Conservation (phyloP, 2,113 vertebrate species). For the Sardina pilchardus region DNA sequence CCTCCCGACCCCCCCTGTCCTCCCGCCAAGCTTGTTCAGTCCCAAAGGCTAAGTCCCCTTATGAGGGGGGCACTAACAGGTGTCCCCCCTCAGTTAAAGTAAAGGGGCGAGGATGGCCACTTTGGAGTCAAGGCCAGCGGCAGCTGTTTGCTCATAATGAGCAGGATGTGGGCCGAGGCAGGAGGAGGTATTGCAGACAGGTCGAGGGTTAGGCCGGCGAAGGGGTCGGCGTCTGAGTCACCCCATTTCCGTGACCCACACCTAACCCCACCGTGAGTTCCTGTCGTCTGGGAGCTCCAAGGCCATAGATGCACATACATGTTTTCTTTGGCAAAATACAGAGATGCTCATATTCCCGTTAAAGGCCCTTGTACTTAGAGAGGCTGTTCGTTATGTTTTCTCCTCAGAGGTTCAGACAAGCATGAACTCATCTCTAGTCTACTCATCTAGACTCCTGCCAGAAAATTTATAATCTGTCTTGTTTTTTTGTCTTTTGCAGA, state of each 20-base stretch:
- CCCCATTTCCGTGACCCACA: background rate
- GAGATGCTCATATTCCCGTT: background rate
- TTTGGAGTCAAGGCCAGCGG: slow-evolving; percentile 58
- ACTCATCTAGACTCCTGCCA: background rate
- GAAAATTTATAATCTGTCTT: slow-evolving; percentile 13
- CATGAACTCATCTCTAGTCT: slow-evolving; percentile 3
- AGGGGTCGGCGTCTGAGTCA: slow-evolving; percentile 35
- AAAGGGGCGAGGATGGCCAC: slow-evolving; percentile 60
- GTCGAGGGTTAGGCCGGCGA: slow-evolving; percentile 23
- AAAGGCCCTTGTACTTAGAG: background rate
- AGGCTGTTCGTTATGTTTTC: background rate
- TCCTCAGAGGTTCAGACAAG: background rate
- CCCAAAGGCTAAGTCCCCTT: slow-evolving; percentile 13
- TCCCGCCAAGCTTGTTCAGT: background rate
- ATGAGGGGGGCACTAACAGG: slow-evolving; percentile 61
- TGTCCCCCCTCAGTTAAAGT: slow-evolving; percentile 54
- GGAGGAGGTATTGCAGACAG: background rate
- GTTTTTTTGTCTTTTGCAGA: background rate
- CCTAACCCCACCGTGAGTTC: background rate
- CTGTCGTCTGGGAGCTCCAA: slow-evolving; percentile 49
- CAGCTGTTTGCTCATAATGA: slow-evolving; percentile 62
- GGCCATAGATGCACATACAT: slow-evolving; percentile 15
- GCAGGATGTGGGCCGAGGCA: slow-evolving; percentile 45
- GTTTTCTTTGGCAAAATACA: background rate
- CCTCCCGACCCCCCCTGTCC: background rate